Evolutionary conservation across 2,113 vertebrate species (phyloP).

Genomic region (Neodontobutis hainanensis): DNA sequence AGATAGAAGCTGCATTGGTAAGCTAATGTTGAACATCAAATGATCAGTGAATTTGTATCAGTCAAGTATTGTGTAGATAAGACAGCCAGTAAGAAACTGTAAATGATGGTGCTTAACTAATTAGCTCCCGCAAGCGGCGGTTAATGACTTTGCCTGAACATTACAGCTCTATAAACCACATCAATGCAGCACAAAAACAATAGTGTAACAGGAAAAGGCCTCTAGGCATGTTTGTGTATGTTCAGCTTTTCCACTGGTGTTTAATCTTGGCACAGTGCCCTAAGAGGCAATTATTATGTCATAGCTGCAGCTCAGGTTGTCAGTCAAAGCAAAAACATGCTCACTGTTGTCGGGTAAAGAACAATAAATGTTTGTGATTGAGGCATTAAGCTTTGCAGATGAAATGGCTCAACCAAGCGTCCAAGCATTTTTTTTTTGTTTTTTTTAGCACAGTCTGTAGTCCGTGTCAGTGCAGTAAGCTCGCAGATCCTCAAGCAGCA

Average conservation of each 20-base stretch:
- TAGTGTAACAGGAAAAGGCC: conserved; percentile 13
- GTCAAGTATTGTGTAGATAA: background rate
- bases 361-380: background rate
- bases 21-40: too few species aligned
- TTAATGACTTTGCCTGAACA: conserved; percentile 3
- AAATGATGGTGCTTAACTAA: background rate
- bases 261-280: conserved; percentile 2
- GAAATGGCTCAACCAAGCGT: conserved; percentile 34
- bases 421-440: background rate
- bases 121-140: background rate
- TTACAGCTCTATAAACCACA: conserved; percentile 21
- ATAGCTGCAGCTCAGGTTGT: conserved; percentile 8
- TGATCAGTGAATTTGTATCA: background rate
- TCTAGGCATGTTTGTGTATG: background rate
- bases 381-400: conserved; percentile 16
- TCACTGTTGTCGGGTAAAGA: conserved; percentile 6
- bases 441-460: conserved; percentile 36
- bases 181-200: conserved; percentile 22
- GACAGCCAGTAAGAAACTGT: background rate
- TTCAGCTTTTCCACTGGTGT: background rate
- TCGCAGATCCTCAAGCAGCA: conserved; percentile 47
- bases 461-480: conserved; percentile 37
- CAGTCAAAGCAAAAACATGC: background rate
- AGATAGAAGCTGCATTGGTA: too few species aligned
- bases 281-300: conserved; percentile 1